phyloP scores from a whole-genome alignment of 2,888 invertebrate genomes.

The Oligia strigilis region DNA sequence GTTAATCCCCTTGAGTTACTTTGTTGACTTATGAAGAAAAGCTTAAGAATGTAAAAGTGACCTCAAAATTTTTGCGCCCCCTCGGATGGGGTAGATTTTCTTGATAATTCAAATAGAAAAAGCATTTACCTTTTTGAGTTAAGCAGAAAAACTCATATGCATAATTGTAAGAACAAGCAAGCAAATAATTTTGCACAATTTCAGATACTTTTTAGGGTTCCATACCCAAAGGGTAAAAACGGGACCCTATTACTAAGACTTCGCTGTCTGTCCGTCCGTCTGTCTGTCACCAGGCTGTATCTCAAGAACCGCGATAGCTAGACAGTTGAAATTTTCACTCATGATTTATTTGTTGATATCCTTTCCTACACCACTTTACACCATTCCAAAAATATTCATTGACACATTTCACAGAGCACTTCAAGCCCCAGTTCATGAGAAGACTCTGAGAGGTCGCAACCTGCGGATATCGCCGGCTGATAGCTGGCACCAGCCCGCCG shows the following conservation, averaged over 20 bases:
- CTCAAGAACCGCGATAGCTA: no score
- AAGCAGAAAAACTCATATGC: background rate
- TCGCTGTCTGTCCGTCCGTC: no score
- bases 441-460: slow-evolving; percentile 79
- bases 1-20: background rate
- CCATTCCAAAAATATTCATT: background rate
- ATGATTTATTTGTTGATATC: background rate
- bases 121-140: background rate
- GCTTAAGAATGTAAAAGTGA: background rate
- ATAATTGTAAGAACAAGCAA: background rate
- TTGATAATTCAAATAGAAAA: background rate
- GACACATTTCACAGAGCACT: slow-evolving; percentile 80
- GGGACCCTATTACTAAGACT: no score
- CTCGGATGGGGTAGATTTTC: background rate
- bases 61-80: background rate
- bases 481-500: slow-evolving; percentile 91
- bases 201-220: background rate
- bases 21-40: background rate
- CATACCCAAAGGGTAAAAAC: no score
- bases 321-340: background rate
- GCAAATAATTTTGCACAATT: background rate
- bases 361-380: background rate
- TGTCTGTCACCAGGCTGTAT: no score
- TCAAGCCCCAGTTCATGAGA: slow-evolving; percentile 82
- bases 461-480: slow-evolving; percentile 90